phyloP scores from a whole-genome alignment of 2,797 vertebrate genomes.

The Leptoclinus maculatus region DNA sequence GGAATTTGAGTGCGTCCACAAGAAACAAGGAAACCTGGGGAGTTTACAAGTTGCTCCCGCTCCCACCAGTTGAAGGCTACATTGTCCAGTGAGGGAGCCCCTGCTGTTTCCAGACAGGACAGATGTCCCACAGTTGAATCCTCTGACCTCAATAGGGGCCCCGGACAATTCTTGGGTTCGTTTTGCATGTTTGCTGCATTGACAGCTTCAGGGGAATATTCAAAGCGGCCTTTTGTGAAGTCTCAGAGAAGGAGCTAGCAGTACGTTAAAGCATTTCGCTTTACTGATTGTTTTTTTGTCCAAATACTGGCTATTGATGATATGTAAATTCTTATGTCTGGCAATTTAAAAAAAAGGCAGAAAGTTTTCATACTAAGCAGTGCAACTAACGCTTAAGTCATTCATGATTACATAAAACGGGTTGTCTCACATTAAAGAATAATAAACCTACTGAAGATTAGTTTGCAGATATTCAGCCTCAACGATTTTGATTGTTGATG shows the following conservation, averaged over 20 bases:
- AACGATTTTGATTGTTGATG: slow-evolving; percentile 29
- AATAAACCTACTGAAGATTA: slow-evolving; percentile 5
- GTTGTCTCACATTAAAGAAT: neutral
- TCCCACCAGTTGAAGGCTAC: slow-evolving; percentile 41
- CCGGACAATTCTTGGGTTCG: slow-evolving; percentile 45
- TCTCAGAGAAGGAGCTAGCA: slow-evolving; percentile 25
- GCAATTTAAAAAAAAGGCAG: slow-evolving; percentile 16
- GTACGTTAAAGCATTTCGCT: slow-evolving; percentile 40
- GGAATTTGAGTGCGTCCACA: slow-evolving; percentile 23
- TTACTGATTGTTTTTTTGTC: slow-evolving; percentile 52
- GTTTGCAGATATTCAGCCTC: slow-evolving; percentile 22
- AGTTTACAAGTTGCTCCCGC: slow-evolving; percentile 29
- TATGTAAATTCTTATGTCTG: slow-evolving; percentile 45
- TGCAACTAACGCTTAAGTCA: neutral
- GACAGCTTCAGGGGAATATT: slow-evolving; percentile 53
- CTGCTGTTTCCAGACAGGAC: slow-evolving; percentile 55
- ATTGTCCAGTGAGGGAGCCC: slow-evolving; percentile 47
- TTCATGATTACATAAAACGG: slow-evolving; percentile 2
- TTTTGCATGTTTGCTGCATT: slow-evolving; percentile 42
- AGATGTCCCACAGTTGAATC: slow-evolving; percentile 68
- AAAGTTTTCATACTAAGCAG: slow-evolving; percentile 24
- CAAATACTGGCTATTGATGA: slow-evolving; percentile 55
- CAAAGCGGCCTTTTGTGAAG: slow-evolving; percentile 61
- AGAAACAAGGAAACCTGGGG: slow-evolving; percentile 19
- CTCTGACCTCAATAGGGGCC: slow-evolving; percentile 59